Base-by-base conservation (phyloP, 2,797 vertebrate species). In the Phaenicophaeus curvirostris region DNA sequence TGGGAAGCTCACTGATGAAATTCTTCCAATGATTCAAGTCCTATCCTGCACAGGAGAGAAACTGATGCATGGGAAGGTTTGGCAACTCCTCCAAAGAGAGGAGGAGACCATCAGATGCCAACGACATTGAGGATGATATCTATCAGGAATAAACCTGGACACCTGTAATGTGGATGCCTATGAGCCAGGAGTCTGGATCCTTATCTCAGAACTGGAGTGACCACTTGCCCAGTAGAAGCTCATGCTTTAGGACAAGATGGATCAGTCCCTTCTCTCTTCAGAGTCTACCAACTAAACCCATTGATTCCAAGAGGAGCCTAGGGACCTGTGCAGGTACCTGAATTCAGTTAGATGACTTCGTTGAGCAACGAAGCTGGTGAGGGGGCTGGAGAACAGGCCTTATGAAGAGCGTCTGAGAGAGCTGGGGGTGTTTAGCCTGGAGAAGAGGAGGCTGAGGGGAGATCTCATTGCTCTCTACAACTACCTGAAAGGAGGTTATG, bases 111-210 rank as follows among this genome's bases (percentile, higher is more conserved):
- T 11, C 8, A 44, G 33, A 37, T 71, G 8, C 53, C 18, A 16
- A 0, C 15, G 35, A 15, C 13, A 17, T 28, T 37, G 30, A 62
- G 63, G 16, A 8, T 75, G n/a, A 82, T 51, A 87, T 66, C 33
- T 31, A 41, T 16, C 46, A 46, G n/a, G 16, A 39, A 1, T 50
- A 76, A 73, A 35, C 15, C 46, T 82, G 57, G 39, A 66, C 76
- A 27, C 1, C 33, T 0, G 0, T 19, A n/a, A 27, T 27, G 9
- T 50, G 15, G 51, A 12, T 65, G 28, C 3, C 33, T 28, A 15
- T 21, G 21, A 85, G 30, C 33, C 51, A 72, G 33, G 37, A 71
- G 31, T 35, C 23, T 44, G 46, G 30, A 63, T 51, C 15, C 42
- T 46, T 6, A 17, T 53, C 24, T 48, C 55, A 48, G 17, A 37